These are phyloP conservation scores for Acrocephalus arundinaceus DNA, from an alignment of 2,113 vertebrate genomes.

Conservation along the genomic window DNA sequence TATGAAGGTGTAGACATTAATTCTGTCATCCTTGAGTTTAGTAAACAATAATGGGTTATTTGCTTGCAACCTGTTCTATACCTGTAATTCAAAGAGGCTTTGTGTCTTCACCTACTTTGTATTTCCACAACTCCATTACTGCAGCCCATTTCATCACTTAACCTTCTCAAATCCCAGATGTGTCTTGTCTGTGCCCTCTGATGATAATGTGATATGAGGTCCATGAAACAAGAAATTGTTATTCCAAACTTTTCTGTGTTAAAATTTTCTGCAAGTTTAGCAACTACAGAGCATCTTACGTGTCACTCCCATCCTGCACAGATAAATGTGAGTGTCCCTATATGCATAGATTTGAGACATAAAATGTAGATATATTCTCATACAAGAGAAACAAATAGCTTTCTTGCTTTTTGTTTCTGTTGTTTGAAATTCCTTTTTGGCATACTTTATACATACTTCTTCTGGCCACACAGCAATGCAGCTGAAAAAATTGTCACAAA, in stretches of 20 bases:
- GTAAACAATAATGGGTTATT: not conserved
- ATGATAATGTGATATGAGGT: not conserved
- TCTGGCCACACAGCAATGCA: conserved; percentile 14
- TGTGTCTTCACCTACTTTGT: not conserved
- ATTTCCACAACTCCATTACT: not conserved
- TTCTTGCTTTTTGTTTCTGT: conserved; percentile 24
- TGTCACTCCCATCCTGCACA: not conserved
- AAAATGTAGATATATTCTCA: not conserved
- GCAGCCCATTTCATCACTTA: not conserved
- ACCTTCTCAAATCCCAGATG: not conserved
- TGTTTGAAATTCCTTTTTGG: conserved; percentile 30
- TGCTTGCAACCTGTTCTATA: not conserved
- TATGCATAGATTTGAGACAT: not conserved
- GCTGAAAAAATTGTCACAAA: conserved; percentile 64
- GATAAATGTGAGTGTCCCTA: not conserved
- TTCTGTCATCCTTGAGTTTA: not conserved
- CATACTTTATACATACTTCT: not conserved
- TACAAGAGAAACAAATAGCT: not conserved
- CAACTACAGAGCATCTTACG: not conserved
- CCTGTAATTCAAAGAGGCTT: not conserved
- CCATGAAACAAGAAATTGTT: not conserved
- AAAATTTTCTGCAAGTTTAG: not conserved
- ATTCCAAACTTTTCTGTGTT: not conserved
- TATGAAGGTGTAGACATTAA: not conserved
- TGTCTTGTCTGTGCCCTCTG: not conserved